phyloP scores from a whole-genome alignment of 2,797 vertebrate species.

The Xerus rutilus region DNA sequence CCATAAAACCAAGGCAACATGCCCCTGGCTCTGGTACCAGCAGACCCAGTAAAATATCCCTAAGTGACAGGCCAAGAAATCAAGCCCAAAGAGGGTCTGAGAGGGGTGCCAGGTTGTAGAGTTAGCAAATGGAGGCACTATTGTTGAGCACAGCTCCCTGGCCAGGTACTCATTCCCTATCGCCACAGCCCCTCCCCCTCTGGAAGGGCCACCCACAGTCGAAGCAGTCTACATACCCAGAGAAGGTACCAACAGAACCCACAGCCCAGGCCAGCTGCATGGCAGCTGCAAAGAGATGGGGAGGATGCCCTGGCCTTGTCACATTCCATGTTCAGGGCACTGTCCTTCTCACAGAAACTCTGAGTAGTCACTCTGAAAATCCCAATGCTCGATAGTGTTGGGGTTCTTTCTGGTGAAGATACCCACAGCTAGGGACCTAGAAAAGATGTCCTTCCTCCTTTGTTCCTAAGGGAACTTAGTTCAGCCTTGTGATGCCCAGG shows the following conservation, averaged over 20 bases:
- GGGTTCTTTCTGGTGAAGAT: neutral
- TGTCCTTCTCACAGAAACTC: neutral
- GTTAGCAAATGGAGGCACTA: neutral
- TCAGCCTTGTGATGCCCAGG: neutral
- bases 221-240: neutral
- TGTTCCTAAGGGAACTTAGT: neutral
- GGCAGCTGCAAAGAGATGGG: neutral
- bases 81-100: neutral
- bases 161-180: too few relatives aligned
- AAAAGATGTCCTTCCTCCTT: neutral
- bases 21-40: neutral
- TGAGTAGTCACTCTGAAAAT: neutral
- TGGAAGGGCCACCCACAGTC: neutral
- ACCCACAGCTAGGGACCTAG: neutral
- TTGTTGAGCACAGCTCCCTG: neutral
- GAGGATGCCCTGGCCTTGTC: neutral
- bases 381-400: neutral
- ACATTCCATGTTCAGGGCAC: accelerated
- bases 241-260: neutral
- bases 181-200: neutral
- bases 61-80: neutral
- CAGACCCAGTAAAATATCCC: neutral
- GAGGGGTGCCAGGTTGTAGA: neutral
- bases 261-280: neutral
- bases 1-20: neutral